Base-by-base conservation (phyloP, 2,113 vertebrate genomes). In the Empidonax alnorum region DNA sequence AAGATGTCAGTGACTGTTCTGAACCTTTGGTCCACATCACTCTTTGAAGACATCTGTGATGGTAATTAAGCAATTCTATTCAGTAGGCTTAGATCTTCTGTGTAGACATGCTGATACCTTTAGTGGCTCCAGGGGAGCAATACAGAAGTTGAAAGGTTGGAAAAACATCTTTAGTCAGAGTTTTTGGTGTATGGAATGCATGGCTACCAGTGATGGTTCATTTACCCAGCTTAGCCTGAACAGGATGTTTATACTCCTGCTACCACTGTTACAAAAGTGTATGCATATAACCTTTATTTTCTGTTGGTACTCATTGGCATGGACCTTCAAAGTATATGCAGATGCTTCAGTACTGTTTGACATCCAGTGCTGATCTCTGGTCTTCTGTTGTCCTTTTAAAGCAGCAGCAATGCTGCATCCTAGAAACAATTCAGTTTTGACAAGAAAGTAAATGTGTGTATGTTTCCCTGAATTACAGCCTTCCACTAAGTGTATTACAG, bases 401-500 rank as follows among this genome's bases (percentile, higher is more conserved):
- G 55, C 12, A 62, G 49, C 50, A 68, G 62, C 65, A 50, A 12
- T 6, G 1, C 22, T n/a, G 14, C 50, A 55, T 77, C 31, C 46
- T 80, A 52, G 82, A 49, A 95, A 27, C n/a, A 90, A 52, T 88
- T 87, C 27, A 3, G 0, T 79, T 88, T 74, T 77, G 33, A 47
- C 30, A 55, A 56, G 85, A 81, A 92, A 77, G 42, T 74, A 81
- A 80, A 86, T 84, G 53, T 6, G 1, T 88, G 5, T 84, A 31
- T 82, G 33, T 67, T 79, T 82, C 50, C 20, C 39, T 71, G 79
- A 93, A 93, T 85, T 91, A 25, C 14, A 82, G 61, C 33, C 25
- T 14, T 85, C 58, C 39, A 10, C 66, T 90, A 89, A 90, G 91
- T 91, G 68, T 92, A 66, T 95, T 96, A 75, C 62, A 71, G 84